Base-by-base conservation (phyloP, 2,113 vertebrate species). In the Oplegnathus fasciatus region DNA sequence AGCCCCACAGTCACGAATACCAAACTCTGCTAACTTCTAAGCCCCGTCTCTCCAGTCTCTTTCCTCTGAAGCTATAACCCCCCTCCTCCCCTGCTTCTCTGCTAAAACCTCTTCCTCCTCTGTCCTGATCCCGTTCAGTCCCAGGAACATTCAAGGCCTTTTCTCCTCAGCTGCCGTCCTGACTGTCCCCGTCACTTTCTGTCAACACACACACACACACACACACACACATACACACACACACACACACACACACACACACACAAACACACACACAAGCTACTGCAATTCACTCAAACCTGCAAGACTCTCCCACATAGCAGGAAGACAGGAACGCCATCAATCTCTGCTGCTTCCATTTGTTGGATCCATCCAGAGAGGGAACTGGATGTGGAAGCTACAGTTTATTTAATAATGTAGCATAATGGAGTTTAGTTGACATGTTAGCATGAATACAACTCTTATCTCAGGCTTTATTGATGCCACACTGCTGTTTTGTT, bases 21-120 rank as follows among this genome's bases (percentile, higher is more conserved):
- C 89, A 88, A 91, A 90, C 86, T 90, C 78, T 87, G 84, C 79
- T 52, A 84, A 90, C 90, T 92, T 92, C 86, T 90, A 88, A 90
- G 83, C 90, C 50, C 60, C 69, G 20, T 91, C 79, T 84, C 87
- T 88, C 60, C 86, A 61, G 83, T 85, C 82, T 70, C 50, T 75
- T 78, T 83, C 83, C 81, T 93, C 82, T 87, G 86, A 93, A 92
- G 90, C 78, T 79, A 37, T 82, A 86, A 91, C 78, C 75, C 75
- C 66, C 82, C 26, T 70, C 75, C 72, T 83, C 75, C 58, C 68
- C 65, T 42, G 78, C 78, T 30, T 85, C 82, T 58, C 88, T 75
- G 60, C 78, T 90, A 81, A 92, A 86, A 87, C 82, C 91, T 89
- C 84, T 79, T 80, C 85, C 65, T 83, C 84, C 77, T 83, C 80